Evolutionary conservation across 2,797 vertebrate species (phyloP).

Genomic region (Lindbergichthys nudifrons): DNA sequence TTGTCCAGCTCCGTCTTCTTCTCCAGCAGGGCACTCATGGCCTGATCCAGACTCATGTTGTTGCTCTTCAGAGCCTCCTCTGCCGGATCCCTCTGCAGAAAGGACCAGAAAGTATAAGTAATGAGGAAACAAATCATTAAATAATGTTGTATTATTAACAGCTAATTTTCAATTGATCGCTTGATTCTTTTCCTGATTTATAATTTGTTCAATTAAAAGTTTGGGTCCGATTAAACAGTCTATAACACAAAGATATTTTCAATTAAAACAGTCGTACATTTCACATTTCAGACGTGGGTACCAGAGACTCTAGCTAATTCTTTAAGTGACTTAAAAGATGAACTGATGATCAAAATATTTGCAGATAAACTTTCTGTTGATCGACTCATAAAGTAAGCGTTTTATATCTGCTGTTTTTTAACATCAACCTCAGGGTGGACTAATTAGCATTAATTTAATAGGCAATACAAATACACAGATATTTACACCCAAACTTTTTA

Average conservation of each 20-base stretch:
- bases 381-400: not conserved
- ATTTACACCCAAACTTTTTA: not conserved
- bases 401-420: not conserved
- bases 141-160: not conserved
- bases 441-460: not conserved
- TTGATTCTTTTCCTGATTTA: not conserved
- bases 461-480: not conserved
- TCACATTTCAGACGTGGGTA: not conserved
- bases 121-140: not conserved
- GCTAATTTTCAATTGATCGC: not conserved
- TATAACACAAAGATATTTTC: not conserved
- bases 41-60: conserved; percentile 98
- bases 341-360: not conserved
- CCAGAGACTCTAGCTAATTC: not conserved
- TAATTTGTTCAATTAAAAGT: not conserved
- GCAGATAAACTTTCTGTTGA: not conserved
- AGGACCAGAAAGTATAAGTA: conserved; percentile 1
- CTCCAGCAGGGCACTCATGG: conserved; percentile 99
- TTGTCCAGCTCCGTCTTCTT: conserved; percentile 99
- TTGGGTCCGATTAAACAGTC: no score
- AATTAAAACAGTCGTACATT: not conserved
- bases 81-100: conserved; percentile 94
- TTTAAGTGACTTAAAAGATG: not conserved
- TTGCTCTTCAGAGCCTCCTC: conserved; percentile 99
- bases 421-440: not conserved